Conservation (phyloP, 2,797 vertebrate species). For the Octomys mimax region DNA sequence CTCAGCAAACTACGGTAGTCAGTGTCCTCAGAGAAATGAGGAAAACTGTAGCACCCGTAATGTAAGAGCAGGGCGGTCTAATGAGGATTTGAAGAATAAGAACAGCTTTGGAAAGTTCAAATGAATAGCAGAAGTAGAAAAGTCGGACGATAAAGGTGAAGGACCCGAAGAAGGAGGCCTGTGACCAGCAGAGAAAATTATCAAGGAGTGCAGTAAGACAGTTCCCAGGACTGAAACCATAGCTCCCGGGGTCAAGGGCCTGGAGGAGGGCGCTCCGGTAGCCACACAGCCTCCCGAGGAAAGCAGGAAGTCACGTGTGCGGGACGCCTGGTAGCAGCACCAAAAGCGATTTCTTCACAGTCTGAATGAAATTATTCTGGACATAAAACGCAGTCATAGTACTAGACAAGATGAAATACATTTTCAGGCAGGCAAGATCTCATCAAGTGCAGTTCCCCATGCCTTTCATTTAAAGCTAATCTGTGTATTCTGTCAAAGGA, state of each 20-base stretch:
- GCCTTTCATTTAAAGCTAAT: not conserved
- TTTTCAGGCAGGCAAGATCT: not conserved
- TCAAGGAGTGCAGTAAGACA: not conserved
- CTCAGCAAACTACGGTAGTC: not conserved
- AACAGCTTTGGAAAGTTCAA: not conserved
- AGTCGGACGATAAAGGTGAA: not conserved
- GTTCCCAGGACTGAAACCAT: not conserved
- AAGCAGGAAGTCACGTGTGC: not conserved
- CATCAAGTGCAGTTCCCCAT: not conserved
- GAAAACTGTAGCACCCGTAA: not conserved
- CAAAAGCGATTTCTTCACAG: not conserved
- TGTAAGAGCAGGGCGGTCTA: not conserved
- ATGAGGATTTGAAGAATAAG: not conserved
- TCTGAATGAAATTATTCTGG: not conserved
- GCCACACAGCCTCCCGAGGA: not conserved
- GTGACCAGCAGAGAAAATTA: not conserved
- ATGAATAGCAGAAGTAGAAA: not conserved
- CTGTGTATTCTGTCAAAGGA: not conserved
- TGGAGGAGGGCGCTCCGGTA: not conserved
- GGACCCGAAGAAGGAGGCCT: not conserved
- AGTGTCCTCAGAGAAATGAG: not conserved
- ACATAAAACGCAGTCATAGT: not conserved
- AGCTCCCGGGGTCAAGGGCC: not conserved
- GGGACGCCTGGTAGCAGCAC: not conserved
- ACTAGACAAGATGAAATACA: not conserved